Conservation (phyloP, 2,888 invertebrate genomes). For the Thymelicus acteon region DNA sequence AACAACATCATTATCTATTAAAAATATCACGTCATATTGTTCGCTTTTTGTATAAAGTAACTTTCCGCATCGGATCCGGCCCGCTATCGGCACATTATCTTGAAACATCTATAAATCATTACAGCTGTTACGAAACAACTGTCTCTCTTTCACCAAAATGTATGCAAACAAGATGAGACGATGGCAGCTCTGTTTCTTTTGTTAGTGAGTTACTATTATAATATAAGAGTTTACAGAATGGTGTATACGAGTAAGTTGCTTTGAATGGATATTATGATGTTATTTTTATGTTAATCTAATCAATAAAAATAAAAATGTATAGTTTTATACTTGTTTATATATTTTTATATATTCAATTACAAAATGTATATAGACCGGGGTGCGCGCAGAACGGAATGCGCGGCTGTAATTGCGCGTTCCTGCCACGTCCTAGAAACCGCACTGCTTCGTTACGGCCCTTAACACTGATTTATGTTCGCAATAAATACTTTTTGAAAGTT, state of each 20-base stretch:
- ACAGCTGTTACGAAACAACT: constrained; percentile 71
- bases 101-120: constrained; percentile 76
- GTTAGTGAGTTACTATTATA: constrained; percentile 4
- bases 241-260: neutral
- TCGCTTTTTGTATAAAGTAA: constrained; percentile 80
- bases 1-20: constrained; percentile 84
- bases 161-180: constrained; percentile 44
- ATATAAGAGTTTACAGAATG: neutral
- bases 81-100: constrained; percentile 73
- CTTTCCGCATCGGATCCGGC: constrained; percentile 64
- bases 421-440: constrained; percentile 78
- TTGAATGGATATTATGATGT: neutral
- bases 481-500: constrained; percentile 85
- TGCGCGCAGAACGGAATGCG: constrained; percentile 13
- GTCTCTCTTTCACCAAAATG: constrained; percentile 52
- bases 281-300: neutral
- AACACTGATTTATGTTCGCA: constrained; percentile 79
- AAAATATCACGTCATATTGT: constrained; percentile 84
- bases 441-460: constrained; percentile 79
- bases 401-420: constrained; percentile 59
- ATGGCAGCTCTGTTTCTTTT: constrained; percentile 12
- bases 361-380: neutral
- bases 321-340: neutral
- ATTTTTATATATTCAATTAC: neutral
- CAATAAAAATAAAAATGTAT: neutral